Percentiles rank a stretch among this genome's conserved stretches.
These are phyloP conservation scores for Beroe ovata DNA, from an alignment of 37 sponge, comb jelly and placozoan species.

Conservation along the genomic window DNA sequence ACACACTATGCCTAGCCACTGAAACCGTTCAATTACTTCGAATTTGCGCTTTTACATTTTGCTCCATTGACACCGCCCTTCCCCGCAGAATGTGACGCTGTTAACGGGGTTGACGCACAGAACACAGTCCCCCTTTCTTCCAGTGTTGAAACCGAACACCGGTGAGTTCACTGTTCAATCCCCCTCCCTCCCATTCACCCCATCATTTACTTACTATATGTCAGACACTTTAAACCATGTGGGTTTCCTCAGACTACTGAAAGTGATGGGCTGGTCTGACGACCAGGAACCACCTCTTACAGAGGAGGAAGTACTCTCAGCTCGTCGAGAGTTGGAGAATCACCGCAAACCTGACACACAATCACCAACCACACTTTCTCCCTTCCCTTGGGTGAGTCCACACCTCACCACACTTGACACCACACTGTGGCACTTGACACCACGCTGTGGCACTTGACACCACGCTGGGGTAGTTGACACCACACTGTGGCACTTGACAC, in stretches of 20 bases:
- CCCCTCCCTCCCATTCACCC: no score
- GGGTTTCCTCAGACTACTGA: conserved; percentile 48
- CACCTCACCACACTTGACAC: no score
- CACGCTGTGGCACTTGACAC: no score
- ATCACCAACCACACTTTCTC: conserved; percentile 42
- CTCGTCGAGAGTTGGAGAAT: conserved; percentile 18
- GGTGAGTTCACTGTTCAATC: background rate
- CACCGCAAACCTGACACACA: background rate
- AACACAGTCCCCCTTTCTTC: conserved; percentile 47
- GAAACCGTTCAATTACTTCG: no score
- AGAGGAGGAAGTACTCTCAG: conserved; percentile 40
- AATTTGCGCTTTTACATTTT: no score
- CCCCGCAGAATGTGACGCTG: conserved; percentile 12
- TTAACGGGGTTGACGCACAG: conserved; percentile 31
- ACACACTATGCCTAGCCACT: no score
- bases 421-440: no score
- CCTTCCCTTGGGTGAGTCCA: conserved; percentile 63
- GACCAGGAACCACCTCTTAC: conserved; percentile 44
- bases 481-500: no score
- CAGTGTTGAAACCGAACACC: conserved; percentile 59
- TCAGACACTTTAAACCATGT: background rate
- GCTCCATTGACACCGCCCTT: no score
- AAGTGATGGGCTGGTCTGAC: conserved; percentile 54
- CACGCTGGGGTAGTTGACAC: no score
- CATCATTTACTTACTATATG: background rate